Percentiles rank a stretch among this genome's conserved stretches.
Conservation (phyloP, 1,140 invertebrate species). For the Atta cephalotes region DNA sequence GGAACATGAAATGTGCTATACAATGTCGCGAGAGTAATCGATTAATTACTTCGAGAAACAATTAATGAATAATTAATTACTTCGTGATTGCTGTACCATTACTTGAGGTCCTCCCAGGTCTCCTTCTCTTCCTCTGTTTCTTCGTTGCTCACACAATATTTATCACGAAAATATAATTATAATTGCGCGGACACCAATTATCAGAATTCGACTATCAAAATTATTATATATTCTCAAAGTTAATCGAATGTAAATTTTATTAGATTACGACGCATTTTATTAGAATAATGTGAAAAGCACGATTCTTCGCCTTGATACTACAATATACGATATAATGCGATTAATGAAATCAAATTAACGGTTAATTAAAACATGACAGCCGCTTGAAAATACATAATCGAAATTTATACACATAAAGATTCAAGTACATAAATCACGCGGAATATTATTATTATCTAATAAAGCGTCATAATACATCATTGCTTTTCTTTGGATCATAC, state of each 20-base stretch:
- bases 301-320: not conserved
- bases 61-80: slow-evolving; percentile 25
- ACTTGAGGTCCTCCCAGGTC: not conserved
- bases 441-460: not conserved
- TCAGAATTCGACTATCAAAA: not conserved
- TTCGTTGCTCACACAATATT: not conserved
- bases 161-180: slow-evolving; percentile 3
- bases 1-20: not conserved
- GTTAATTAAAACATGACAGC: not conserved
- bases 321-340: not conserved
- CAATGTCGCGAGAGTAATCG: not conserved
- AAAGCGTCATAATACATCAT: not conserved
- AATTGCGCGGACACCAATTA: not conserved
- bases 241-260: slow-evolving; percentile 12
- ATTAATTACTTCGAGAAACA: not conserved
- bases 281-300: slow-evolving; percentile 3
- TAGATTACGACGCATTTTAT: slow-evolving; percentile 12
- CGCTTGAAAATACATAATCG: slow-evolving; percentile 1
- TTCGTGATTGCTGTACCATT: not conserved
- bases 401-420: not conserved
- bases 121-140: not conserved
- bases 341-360: slow-evolving; percentile 30
- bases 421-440: not conserved
- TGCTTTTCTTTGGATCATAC: not conserved
- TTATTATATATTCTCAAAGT: not conserved